These are phyloP conservation scores for Pholis gunnellus DNA, from an alignment of 2,113 vertebrate genomes.

Conservation along the genomic window DNA sequence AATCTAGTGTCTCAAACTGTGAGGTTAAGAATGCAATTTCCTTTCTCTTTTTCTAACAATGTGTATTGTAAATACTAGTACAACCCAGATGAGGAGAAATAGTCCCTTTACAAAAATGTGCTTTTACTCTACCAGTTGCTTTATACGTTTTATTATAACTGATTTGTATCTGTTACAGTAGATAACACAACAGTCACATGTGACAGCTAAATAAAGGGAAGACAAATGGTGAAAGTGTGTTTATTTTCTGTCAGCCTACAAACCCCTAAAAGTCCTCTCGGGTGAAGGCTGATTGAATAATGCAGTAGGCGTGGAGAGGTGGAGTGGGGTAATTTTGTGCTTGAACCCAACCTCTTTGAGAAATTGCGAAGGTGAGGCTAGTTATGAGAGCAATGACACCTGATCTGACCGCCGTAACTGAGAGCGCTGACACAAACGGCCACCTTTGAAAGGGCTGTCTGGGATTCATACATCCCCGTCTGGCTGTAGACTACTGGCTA, in stretches of 20 bases:
- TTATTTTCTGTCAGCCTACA: constrained; percentile 6
- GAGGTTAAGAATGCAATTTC: constrained; percentile 7
- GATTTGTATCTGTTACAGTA: neutral
- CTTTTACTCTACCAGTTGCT: neutral
- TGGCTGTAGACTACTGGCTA: constrained; percentile 46
- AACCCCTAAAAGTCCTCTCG: constrained; percentile 62
- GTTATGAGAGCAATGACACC: constrained; percentile 83
- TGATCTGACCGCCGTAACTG: constrained; percentile 77
- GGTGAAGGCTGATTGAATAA: constrained; percentile 76
- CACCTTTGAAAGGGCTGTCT: constrained; percentile 71
- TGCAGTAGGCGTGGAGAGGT: constrained; percentile 58
- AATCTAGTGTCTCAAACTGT: constrained; percentile 20
- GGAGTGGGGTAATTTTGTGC: constrained; percentile 59
- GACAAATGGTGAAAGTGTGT: constrained; percentile 11
- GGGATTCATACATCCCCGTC: constrained; percentile 64
- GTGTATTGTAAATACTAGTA: neutral
- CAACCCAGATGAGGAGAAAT: neutral
- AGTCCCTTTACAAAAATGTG: neutral
- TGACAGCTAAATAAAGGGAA: neutral
- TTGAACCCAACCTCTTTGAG: constrained; percentile 69
- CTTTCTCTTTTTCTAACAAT: neutral
- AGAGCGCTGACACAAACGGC: constrained; percentile 71
- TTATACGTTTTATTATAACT: neutral
- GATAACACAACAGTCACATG: neutral
- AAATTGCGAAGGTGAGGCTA: constrained; percentile 67